Conservation (phyloP, 2,113 vertebrate genomes). For the Mormyrus iriodes region DNA sequence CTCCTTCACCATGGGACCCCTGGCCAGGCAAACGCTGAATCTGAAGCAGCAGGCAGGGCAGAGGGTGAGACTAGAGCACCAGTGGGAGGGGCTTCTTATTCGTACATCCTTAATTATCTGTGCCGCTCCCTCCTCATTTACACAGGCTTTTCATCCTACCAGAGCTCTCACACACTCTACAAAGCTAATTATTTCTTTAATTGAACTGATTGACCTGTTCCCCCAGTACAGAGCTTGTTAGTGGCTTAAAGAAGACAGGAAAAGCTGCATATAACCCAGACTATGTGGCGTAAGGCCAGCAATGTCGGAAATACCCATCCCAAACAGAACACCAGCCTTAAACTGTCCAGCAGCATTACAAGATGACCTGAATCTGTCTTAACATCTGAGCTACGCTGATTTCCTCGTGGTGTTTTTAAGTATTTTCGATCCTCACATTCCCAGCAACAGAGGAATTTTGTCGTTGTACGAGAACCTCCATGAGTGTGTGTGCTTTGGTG, state of each 20-base stretch:
- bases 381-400: neutral
- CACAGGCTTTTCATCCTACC: neutral
- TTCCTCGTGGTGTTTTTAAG: neutral
- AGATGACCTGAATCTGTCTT: neutral
- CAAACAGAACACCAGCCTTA: neutral
- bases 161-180: neutral
- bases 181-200: neutral
- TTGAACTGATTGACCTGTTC: neutral
- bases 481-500: neutral
- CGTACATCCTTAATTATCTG: neutral
- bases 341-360: neutral
- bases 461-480: neutral
- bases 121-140: neutral
- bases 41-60: neutral
- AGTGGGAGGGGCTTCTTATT: neutral
- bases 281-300: neutral
- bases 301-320: no score
- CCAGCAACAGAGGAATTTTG: neutral
- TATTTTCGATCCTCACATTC: neutral
- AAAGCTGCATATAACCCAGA: neutral
- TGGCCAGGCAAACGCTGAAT: neutral
- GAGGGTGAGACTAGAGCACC: neutral
- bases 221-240: neutral
- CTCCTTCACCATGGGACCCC: neutral
- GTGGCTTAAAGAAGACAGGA: neutral